These are phyloP conservation scores for Callyntrura sp. DNA, from an alignment of 2,888 invertebrate genomes.

Conservation along the genomic window DNA sequence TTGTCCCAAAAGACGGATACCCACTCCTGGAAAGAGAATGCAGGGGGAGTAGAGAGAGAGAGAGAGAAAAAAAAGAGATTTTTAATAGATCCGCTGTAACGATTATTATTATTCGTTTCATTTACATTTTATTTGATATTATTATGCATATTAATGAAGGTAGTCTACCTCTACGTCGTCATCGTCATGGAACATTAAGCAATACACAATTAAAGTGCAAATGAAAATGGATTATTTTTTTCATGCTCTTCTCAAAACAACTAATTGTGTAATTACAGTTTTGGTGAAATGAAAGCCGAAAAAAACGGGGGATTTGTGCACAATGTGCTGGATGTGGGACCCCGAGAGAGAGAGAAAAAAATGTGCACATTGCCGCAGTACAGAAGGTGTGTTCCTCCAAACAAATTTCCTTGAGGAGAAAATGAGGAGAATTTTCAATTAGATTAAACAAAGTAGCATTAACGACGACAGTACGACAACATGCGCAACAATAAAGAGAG, in stretches of 20 bases:
- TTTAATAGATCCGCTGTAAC: not conserved
- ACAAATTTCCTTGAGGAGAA: not conserved
- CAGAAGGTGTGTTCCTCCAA: slow-evolving; percentile 10
- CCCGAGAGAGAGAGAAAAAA: not conserved
- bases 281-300: not conserved
- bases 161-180: not conserved
- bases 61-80: not conserved
- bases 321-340: not conserved
- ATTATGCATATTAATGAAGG: not conserved
- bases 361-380: no score
- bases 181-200: slow-evolving; percentile 15
- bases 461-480: not conserved
- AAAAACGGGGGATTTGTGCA: not conserved
- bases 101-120: slow-evolving; percentile 44
- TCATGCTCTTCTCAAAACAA: slow-evolving; percentile 24
- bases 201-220: slow-evolving; percentile 50
- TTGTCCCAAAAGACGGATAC: slow-evolving; percentile 22
- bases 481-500: no score
- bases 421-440: slow-evolving; percentile 51
- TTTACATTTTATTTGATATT: slow-evolving; percentile 47
- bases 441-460: not conserved
- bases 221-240: slow-evolving; percentile 44
- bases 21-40: slow-evolving; percentile 2
- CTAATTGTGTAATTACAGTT: slow-evolving; percentile 54
- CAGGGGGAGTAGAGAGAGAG: no score